These are phyloP conservation scores for Gila orcuttii DNA, from an alignment of 2,113 vertebrate genomes.

Conservation along the genomic window DNA sequence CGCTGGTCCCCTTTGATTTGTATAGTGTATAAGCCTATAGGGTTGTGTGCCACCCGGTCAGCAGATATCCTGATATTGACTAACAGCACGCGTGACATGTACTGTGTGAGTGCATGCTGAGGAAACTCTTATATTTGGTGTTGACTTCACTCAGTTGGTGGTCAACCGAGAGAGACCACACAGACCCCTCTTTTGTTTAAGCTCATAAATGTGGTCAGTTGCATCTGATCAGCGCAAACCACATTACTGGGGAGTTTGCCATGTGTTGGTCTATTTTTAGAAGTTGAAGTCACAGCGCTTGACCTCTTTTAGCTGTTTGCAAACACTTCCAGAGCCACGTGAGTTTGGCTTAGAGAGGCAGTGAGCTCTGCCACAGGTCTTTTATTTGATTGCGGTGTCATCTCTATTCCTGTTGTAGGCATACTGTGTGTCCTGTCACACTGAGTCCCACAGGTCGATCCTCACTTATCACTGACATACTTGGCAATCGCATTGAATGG, in stretches of 20 bases:
- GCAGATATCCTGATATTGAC: slow-evolving; percentile 8
- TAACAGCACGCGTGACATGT: neutral
- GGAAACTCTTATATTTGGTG: slow-evolving; percentile 3
- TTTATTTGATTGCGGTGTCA: slow-evolving; percentile 34
- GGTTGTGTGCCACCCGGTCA: neutral
- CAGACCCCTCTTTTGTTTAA: slow-evolving; percentile 7
- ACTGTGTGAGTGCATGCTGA: neutral
- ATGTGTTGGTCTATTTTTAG: slow-evolving; percentile 42
- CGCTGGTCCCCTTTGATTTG: slow-evolving; percentile 15
- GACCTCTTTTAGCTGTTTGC: slow-evolving; percentile 52
- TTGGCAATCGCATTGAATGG: slow-evolving; percentile 1
- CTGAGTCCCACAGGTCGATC: slow-evolving; percentile 32
- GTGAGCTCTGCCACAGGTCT: slow-evolving; percentile 17
- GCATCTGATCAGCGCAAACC: slow-evolving; percentile 31
- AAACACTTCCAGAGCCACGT: slow-evolving; percentile 46
- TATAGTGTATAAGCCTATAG: slow-evolving; percentile 19
- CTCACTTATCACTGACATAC: slow-evolving; percentile 18
- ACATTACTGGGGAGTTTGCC: slow-evolving; percentile 38
- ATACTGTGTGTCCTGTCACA: slow-evolving; percentile 6
- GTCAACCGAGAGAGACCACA: slow-evolving; percentile 1
- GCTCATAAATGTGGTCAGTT: slow-evolving; percentile 16
- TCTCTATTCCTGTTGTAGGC: slow-evolving; percentile 43
- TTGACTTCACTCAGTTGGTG: slow-evolving; percentile 23
- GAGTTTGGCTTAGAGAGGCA: slow-evolving; percentile 20
- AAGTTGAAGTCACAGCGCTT: slow-evolving; percentile 36